Percentiles rank a stretch among this genome's conserved stretches.
These are phyloP conservation scores for Baronia brevicornis DNA, from an alignment of 2,888 invertebrate genomes.

Conservation along the genomic window DNA sequence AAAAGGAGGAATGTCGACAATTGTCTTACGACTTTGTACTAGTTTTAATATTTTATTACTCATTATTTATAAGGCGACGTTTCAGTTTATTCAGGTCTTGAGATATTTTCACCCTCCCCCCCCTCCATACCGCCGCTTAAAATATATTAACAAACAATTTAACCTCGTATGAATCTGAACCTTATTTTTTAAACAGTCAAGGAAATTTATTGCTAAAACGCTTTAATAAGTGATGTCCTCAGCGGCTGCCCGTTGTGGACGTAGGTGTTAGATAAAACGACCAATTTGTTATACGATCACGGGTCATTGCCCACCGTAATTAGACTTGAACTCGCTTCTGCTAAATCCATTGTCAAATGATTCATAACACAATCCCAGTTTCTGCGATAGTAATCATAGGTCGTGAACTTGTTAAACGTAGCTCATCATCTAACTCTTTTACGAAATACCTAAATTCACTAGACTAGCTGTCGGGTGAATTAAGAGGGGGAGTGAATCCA, in stretches of 20 bases:
- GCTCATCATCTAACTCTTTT: conserved; percentile 11
- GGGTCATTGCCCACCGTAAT: conserved; percentile 28
- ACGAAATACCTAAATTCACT: conserved; percentile 5
- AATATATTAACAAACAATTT: no score
- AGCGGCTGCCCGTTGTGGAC: neutral
- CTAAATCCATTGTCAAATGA: conserved; percentile 23
- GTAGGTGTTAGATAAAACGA: conserved; percentile 1
- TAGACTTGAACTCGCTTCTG: conserved; percentile 24
- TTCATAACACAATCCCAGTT: conserved; percentile 14
- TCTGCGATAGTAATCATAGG: conserved; percentile 24
- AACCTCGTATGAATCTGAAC: neutral
- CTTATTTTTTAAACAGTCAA: neutral
- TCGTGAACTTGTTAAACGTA: conserved; percentile 19
- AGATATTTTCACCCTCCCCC: neutral
- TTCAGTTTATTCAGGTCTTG: conserved; percentile 3
- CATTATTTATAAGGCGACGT: neutral
- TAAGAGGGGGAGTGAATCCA: neutral
- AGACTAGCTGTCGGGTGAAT: neutral
- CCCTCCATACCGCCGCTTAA: neutral
- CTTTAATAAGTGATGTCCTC: neutral
- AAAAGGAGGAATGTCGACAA: no score
- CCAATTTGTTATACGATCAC: conserved; percentile 19
- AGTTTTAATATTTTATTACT: conserved; percentile 4
- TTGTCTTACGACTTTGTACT: no score
- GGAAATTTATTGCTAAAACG: neutral